Conservation (phyloP, 2,888 invertebrate species). For the Meta bourneti region DNA sequence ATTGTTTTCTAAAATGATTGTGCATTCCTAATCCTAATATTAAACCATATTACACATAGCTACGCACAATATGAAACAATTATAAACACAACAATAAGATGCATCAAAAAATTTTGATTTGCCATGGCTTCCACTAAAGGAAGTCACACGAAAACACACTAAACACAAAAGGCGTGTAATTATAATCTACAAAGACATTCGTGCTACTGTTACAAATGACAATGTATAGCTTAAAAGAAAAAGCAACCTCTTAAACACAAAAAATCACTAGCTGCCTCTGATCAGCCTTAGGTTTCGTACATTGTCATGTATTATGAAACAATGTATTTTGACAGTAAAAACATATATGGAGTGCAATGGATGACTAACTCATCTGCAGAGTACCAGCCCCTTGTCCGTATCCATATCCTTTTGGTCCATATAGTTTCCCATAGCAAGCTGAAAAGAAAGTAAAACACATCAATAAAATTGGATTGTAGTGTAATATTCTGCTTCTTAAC, state of each 20-base stretch:
- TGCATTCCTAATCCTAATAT: not conserved
- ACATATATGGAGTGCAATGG: not conserved
- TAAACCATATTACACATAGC: not conserved
- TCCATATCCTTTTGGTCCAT: slow-evolving; percentile 82
- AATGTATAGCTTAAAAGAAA: slow-evolving; percentile 2
- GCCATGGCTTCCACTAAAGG: not conserved
- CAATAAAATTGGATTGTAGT: no score
- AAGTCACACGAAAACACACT: not conserved
- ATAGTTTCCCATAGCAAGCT: slow-evolving; percentile 81
- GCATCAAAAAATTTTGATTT: not conserved
- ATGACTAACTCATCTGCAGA: slow-evolving; percentile 77
- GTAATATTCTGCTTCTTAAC: not conserved
- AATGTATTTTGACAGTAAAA: not conserved
- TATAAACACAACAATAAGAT: not conserved
- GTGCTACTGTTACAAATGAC: not conserved
- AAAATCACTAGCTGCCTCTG: slow-evolving; percentile 22
- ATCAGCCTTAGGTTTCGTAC: slow-evolving; percentile 50
- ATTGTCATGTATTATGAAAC: not conserved
- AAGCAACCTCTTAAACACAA: slow-evolving; percentile 27
- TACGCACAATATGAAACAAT: not conserved
- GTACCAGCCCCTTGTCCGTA: slow-evolving; percentile 81
- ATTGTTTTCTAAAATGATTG: not conserved
- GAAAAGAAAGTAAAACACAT: slow-evolving; percentile 74
- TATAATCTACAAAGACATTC: not conserved
- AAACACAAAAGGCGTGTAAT: not conserved